These are phyloP conservation scores for Agrochola lychnidis DNA, from an alignment of 2,888 invertebrate genomes.

Conservation along the genomic window DNA sequence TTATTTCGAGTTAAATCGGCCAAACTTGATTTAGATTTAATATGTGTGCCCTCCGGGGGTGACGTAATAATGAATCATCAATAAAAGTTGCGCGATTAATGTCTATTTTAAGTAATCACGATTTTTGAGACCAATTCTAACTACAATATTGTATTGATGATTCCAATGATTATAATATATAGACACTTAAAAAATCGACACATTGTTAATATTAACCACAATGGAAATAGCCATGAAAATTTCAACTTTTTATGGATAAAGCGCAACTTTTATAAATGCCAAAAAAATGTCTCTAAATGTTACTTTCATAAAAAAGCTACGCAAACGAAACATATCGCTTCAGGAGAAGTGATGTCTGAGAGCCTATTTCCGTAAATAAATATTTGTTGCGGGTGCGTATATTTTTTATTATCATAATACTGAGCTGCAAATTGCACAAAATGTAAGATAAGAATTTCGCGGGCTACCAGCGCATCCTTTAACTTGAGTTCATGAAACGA, in stretches of 20 bases:
- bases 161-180: too few species aligned
- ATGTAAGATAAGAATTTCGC: not conserved
- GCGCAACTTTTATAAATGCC: not conserved
- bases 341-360: not conserved
- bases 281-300: not conserved
- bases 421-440: not conserved
- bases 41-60: not conserved
- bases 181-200: too few species aligned
- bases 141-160: too few species aligned
- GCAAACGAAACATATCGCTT: not conserved
- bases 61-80: not conserved
- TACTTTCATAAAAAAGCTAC: not conserved
- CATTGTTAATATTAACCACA: too few species aligned
- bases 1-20: not conserved
- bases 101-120: not conserved
- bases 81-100: not conserved
- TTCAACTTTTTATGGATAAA: not conserved
- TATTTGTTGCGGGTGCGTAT: too few species aligned
- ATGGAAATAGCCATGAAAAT: not conserved
- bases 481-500: slow-evolving; percentile 20
- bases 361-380: not conserved
- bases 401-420: not conserved
- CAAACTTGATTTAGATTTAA: not conserved
- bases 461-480: not conserved
- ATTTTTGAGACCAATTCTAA: not conserved